phyloP scores from a whole-genome alignment of 1,140 invertebrate genomes.

The Dendroctonus valens region DNA sequence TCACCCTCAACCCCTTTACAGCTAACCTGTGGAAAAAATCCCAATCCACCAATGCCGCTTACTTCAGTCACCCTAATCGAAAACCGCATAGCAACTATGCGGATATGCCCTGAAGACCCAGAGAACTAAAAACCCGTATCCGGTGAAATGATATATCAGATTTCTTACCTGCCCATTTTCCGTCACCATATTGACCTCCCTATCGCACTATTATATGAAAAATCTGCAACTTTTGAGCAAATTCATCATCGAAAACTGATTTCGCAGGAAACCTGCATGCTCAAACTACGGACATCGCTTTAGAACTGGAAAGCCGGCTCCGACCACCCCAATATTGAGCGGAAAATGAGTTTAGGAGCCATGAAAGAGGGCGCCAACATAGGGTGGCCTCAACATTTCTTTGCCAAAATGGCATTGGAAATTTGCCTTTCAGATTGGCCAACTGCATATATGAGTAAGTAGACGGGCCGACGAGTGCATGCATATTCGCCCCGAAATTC shows the following conservation, averaged over 20 bases:
- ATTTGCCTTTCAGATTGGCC: no score
- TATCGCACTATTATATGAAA: conserved; percentile 10
- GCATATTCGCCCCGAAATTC: no score
- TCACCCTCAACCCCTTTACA: no score
- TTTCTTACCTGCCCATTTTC: conserved; percentile 47
- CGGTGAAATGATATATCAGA: neutral
- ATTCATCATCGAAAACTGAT: conserved; percentile 21
- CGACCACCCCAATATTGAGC: conserved; percentile 47
- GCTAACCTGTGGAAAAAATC: no score
- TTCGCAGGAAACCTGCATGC: conserved; percentile 32
- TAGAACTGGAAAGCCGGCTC: conserved; percentile 41
- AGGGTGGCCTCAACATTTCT: no score
- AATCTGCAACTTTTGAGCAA: conserved; percentile 35
- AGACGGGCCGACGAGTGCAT: no score
- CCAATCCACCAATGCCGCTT: no score
- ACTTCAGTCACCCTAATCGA: no score
- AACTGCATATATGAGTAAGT: no score
- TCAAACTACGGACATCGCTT: conserved; percentile 31
- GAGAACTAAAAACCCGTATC: neutral
- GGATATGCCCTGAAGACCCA: neutral
- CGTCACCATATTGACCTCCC: conserved; percentile 41
- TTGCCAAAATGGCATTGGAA: no score
- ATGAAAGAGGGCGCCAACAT: conserved; percentile 21
- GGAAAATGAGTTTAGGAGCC: conserved; percentile 42
- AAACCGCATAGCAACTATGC: no score